A percentile compares a stretch with the other conserved stretches of the same genome.
Conservation (phyloP, 2,797 vertebrate genomes). For the Zalophus californianus region DNA sequence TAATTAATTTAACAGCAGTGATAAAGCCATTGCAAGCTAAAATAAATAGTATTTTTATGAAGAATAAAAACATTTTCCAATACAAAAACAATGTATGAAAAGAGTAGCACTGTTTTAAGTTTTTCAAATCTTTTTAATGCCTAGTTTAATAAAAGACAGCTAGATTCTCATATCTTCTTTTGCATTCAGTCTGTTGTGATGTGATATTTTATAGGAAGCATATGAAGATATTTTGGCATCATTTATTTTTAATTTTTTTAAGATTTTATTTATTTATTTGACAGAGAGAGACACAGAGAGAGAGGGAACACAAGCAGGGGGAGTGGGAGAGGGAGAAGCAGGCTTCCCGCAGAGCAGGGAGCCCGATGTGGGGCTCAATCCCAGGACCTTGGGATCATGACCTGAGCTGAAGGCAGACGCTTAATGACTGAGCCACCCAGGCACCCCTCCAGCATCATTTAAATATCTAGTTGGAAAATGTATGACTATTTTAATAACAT, state of each 20-base stretch:
- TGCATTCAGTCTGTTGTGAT: not conserved
- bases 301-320: no score
- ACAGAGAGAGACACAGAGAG: no score
- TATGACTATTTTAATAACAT: not conserved
- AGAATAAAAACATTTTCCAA: constrained; percentile 29
- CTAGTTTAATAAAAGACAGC: not conserved
- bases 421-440: no score
- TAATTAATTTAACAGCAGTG: not conserved
- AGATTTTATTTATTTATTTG: no score
- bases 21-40: not conserved
- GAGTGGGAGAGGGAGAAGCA: no score
- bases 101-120: not conserved
- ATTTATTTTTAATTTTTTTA: no score
- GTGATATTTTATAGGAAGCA: not conserved
- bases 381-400: no score
- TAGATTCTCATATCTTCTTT: not conserved
- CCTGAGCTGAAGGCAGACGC: no score
- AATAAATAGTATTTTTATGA: not conserved
- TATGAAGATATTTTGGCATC: not conserved
- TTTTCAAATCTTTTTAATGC: not conserved
- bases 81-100: not conserved
- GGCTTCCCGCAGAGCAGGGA: no score
- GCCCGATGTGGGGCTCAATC: no score
- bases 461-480: constrained; percentile 1
- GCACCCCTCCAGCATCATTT: not conserved